Conservation (phyloP, 1,140 invertebrate species). For the Pseudomyrmex gracilis region DNA sequence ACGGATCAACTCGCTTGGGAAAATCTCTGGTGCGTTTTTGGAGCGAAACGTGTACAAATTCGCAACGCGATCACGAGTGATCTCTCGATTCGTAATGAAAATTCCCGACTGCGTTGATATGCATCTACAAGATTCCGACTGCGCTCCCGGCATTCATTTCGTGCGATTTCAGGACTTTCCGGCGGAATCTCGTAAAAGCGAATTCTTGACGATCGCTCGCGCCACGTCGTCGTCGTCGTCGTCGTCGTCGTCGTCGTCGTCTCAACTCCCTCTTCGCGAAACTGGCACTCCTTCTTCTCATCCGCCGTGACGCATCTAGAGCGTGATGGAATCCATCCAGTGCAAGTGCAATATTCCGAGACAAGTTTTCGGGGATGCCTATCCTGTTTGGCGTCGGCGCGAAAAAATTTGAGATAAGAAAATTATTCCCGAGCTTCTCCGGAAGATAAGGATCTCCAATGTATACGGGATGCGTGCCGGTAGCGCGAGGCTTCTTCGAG, state of each 20-base stretch:
- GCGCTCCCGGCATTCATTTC: constrained; percentile 67
- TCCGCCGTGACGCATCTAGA: constrained; percentile 48
- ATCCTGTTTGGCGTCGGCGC: constrained; percentile 20
- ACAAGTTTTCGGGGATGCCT: constrained; percentile 28
- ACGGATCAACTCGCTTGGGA: constrained; percentile 10
- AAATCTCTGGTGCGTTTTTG: constrained; percentile 56
- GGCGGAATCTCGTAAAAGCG: constrained; percentile 73
- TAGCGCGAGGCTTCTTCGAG: background rate
- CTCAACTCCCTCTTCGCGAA: background rate
- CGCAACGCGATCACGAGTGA: constrained; percentile 51
- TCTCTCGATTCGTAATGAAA: constrained; percentile 74
- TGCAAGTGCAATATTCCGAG: constrained; percentile 37
- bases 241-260: too few species aligned
- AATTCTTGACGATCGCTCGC: constrained; percentile 69
- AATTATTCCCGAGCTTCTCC: constrained; percentile 22
- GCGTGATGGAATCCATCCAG: constrained; percentile 55
- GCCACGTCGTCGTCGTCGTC: background rate
- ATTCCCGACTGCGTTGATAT: constrained; percentile 74
- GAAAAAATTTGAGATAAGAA: constrained; percentile 43
- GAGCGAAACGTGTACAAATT: constrained; percentile 22
- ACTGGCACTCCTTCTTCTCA: background rate
- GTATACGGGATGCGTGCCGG: background rate
- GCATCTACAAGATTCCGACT: constrained; percentile 75
- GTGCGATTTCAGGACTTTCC: constrained; percentile 72
- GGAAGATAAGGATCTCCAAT: constrained; percentile 16